phyloP scores from a whole-genome alignment of 37 sponge, comb jelly and placozoan species.

The Hexactinellida sp. region DNA sequence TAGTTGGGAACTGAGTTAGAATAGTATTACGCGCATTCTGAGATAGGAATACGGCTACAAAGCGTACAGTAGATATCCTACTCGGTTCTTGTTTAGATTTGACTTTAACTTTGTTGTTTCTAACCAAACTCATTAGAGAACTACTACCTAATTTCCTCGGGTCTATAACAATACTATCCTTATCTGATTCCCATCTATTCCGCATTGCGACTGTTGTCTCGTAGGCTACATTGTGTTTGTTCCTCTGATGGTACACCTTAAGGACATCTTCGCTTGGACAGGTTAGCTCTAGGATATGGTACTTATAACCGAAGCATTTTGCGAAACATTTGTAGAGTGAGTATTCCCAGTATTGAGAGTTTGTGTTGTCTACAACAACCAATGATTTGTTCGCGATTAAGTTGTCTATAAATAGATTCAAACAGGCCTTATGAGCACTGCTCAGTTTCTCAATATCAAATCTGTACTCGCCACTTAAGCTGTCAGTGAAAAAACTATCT shows the following conservation, averaged over 20 bases:
- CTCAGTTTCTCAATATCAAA: slow-evolving; percentile 30
- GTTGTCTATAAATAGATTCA: slow-evolving; percentile 28
- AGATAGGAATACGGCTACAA: slow-evolving; percentile 36
- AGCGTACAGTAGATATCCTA: background rate
- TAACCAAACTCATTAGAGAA: background rate
- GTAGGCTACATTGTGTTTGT: slow-evolving; percentile 35
- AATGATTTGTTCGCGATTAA: slow-evolving; percentile 25
- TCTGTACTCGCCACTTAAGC: slow-evolving; percentile 29
- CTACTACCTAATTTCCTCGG: slow-evolving; percentile 9
- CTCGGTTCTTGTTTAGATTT: background rate
- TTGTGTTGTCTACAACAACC: slow-evolving; percentile 70
- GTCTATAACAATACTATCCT: slow-evolving; percentile 30
- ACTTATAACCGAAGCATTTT: slow-evolving; percentile 22
- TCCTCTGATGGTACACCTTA: slow-evolving; percentile 30
- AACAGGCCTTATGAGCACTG: slow-evolving; percentile 50
- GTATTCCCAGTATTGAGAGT: slow-evolving; percentile 66
- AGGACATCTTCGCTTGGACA: slow-evolving; percentile 24
- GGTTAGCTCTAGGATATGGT: slow-evolving; percentile 45
- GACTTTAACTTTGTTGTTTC: background rate
- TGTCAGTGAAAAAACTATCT: slow-evolving; percentile 33
- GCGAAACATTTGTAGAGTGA: slow-evolving; percentile 36
- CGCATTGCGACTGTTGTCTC: slow-evolving; percentile 21
- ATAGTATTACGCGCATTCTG: slow-evolving; percentile 40
- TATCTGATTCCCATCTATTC: slow-evolving; percentile 51
- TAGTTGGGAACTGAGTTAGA: slow-evolving; percentile 24